These are phyloP conservation scores for Stichodactyla helianthus DNA, from an alignment of 64 coral and sea anemone genomes.

Conservation along the genomic window DNA sequence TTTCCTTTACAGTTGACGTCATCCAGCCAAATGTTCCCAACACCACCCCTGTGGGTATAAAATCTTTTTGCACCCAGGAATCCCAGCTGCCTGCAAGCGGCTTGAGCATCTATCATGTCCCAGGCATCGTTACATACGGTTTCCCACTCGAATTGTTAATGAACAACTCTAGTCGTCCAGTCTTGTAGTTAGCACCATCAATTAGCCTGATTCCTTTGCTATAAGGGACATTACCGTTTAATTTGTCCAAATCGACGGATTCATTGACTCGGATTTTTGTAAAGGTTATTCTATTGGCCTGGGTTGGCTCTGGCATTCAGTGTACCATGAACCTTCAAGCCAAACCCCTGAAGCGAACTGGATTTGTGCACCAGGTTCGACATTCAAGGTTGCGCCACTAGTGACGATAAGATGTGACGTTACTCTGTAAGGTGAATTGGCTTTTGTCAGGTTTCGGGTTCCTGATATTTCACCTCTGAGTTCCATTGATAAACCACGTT, in stretches of 20 bases:
- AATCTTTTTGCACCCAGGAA: conserved; percentile 48
- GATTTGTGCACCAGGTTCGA: conserved; percentile 48
- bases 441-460: not conserved
- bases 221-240: conserved; percentile 13
- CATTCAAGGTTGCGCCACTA: conserved; percentile 19
- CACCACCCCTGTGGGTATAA: conserved; percentile 31
- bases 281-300: conserved; percentile 32
- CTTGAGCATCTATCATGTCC: conserved; percentile 45
- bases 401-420: conserved; percentile 37
- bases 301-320: conserved; percentile 49
- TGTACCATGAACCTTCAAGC: conserved; percentile 37
- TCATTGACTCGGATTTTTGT: conserved; percentile 34
- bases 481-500: not conserved
- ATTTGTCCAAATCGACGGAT: conserved; percentile 8
- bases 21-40: conserved; percentile 16
- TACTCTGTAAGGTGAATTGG: conserved; percentile 52
- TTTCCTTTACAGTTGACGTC: conserved; percentile 46
- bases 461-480: conserved; percentile 28
- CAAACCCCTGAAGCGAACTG: conserved; percentile 37
- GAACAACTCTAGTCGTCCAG: conserved; percentile 54
- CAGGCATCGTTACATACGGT: conserved; percentile 51
- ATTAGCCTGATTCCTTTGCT: conserved; percentile 52
- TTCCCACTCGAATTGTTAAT: conserved; percentile 42
- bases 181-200: conserved; percentile 34
- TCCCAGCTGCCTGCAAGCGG: conserved; percentile 65